These are phyloP conservation scores for Mastigias papua DNA, from an alignment of 30 jellyfish, hydroid and myxozoan genomes.

Conservation along the genomic window DNA sequence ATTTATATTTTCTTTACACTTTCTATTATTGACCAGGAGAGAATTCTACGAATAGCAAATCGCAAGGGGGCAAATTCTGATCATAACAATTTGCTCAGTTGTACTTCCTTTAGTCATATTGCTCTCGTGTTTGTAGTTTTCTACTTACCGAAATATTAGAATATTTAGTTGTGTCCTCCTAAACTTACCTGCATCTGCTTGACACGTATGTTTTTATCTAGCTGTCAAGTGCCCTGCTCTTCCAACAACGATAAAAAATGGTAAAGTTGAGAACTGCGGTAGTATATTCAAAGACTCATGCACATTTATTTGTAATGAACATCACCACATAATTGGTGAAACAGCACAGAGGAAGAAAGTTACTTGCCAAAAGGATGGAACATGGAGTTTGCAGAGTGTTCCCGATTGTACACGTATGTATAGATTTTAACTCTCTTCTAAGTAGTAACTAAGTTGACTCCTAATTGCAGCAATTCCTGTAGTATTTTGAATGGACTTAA, in stretches of 20 bases:
- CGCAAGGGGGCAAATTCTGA: too few species aligned
- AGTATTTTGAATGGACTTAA: too few species aligned
- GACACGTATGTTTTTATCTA: conserved; percentile 23
- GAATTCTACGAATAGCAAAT: too few species aligned
- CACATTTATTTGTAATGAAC: conserved; percentile 77
- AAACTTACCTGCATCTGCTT: neutral
- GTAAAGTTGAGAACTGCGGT: conserved; percentile 90
- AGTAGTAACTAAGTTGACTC: too few species aligned
- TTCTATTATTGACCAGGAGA: too few species aligned
- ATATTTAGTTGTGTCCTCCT: too few species aligned
- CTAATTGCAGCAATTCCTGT: too few species aligned
- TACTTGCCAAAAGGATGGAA: conserved; percentile 79
- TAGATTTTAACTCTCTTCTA: neutral
- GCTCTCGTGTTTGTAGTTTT: too few species aligned
- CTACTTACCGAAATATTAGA: too few species aligned
- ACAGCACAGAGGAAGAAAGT: conserved; percentile 74
- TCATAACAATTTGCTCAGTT: too few species aligned
- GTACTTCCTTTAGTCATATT: too few species aligned
- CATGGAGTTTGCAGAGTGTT: conserved; percentile 70
- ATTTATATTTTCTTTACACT: too few species aligned
- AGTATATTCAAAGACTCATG: conserved; percentile 78
- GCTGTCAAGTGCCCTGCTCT: conserved; percentile 82
- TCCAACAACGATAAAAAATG: conserved; percentile 80
- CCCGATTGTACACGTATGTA: conserved; percentile 93
- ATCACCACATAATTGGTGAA: conserved; percentile 85